Percentiles rank a stretch among this genome's conserved stretches.
phyloP scores from a whole-genome alignment of 1,140 invertebrate species.

The Helicoverpa armigera region DNA sequence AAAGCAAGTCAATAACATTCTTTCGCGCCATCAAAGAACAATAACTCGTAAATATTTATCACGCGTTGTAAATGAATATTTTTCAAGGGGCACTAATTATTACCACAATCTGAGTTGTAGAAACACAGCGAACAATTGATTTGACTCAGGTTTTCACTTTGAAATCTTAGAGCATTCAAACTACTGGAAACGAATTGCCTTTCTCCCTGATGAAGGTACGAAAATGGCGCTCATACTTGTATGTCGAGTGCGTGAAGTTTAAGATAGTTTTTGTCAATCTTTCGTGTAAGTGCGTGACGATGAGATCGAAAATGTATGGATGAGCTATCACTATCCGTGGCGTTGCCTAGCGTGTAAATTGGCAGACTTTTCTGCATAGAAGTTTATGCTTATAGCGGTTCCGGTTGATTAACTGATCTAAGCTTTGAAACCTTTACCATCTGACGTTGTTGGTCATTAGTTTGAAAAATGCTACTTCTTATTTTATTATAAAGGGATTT shows the following conservation, averaged over 20 bases:
- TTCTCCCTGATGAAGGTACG: no score
- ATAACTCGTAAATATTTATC: conserved; percentile 85
- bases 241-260: no score
- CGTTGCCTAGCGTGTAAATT: no score
- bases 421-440: conserved; percentile 50
- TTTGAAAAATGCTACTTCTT: conserved; percentile 49
- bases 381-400: no score
- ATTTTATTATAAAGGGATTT: conserved; percentile 45
- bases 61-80: conserved; percentile 81
- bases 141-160: conserved; percentile 62
- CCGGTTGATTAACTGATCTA: no score
- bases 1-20: conserved; percentile 60
- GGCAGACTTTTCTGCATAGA: no score
- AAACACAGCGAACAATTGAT: conserved; percentile 74
- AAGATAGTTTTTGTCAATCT: no score
- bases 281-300: no score
- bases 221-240: no score
- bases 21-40: conserved; percentile 69
- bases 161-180: conserved; percentile 28
- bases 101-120: conserved; percentile 72
- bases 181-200: no score
- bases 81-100: conserved; percentile 84
- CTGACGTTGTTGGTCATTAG: conserved; percentile 55
- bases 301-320: no score
- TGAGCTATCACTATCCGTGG: no score